These are phyloP conservation scores for Quadroppia sp. DNA, from an alignment of 2,888 invertebrate species.

Conservation along the genomic window DNA sequence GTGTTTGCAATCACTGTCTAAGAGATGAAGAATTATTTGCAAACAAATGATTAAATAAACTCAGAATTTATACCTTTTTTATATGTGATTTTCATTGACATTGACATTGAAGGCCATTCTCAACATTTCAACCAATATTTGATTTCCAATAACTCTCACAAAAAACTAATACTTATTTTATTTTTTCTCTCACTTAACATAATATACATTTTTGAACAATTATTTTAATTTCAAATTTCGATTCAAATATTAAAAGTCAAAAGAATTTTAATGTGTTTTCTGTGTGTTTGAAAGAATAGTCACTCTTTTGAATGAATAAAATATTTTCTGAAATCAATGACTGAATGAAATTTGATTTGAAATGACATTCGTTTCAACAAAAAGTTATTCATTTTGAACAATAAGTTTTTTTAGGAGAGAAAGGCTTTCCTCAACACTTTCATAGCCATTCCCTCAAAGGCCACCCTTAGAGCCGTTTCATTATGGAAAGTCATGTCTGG, in stretches of 20 bases:
- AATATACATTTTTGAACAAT: no score
- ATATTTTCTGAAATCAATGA: neutral
- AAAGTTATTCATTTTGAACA: neutral
- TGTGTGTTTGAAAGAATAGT: no score
- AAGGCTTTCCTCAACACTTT: neutral
- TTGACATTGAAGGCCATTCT: constrained; percentile 11
- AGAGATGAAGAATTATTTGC: no score
- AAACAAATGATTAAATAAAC: no score
- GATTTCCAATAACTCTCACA: no score
- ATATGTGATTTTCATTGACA: no score
- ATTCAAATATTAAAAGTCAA: neutral
- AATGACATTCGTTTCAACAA: neutral
- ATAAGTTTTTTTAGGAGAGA: no score
- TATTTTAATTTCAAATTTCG: neutral
- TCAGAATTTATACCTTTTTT: no score
- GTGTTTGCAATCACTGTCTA: no score
- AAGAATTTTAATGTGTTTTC: no score
- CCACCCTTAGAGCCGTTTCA: neutral
- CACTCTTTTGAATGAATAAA: constrained; percentile 5
- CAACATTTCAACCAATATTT: neutral
- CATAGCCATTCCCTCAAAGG: neutral
- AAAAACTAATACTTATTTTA: neutral
- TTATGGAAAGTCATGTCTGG: neutral
- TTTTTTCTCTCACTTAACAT: neutral
- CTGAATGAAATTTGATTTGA: neutral